phyloP scores from a whole-genome alignment of 2,797 vertebrate species.

The Syncerus caffer region DNA sequence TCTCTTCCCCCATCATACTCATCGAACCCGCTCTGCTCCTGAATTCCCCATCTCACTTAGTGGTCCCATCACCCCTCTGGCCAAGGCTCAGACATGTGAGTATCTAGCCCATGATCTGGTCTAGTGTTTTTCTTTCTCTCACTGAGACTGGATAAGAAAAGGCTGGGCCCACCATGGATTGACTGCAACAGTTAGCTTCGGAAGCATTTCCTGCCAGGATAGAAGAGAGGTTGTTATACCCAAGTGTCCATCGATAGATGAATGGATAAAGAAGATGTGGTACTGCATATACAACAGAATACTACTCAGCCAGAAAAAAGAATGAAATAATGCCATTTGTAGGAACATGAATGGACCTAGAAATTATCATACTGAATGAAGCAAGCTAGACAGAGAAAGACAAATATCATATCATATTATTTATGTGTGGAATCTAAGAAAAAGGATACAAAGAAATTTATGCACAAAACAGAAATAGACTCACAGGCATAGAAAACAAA shows the following conservation, averaged over 20 bases:
- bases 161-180: background rate
- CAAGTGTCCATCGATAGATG: background rate
- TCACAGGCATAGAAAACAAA: background rate
- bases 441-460: background rate
- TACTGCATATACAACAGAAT: background rate
- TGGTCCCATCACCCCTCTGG: background rate
- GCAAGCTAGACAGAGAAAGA: background rate
- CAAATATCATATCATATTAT: background rate
- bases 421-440: background rate
- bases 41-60: background rate
- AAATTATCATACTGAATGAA: background rate
- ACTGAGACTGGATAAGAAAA: background rate
- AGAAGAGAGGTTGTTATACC: background rate
- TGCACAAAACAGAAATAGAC: background rate
- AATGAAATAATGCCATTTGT: background rate
- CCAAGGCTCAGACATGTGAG: background rate
- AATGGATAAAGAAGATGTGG: background rate
- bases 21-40: background rate
- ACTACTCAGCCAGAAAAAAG: background rate
- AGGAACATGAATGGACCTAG: background rate
- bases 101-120: background rate
- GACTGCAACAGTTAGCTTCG: background rate
- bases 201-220: background rate
- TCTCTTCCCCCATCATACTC: background rate
- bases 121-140: background rate